Evolutionary conservation across 2,888 invertebrate species (phyloP), one percentile per base, ranked within the genome.

Genomic region (Synanthedon andrenaeformis): DNA sequence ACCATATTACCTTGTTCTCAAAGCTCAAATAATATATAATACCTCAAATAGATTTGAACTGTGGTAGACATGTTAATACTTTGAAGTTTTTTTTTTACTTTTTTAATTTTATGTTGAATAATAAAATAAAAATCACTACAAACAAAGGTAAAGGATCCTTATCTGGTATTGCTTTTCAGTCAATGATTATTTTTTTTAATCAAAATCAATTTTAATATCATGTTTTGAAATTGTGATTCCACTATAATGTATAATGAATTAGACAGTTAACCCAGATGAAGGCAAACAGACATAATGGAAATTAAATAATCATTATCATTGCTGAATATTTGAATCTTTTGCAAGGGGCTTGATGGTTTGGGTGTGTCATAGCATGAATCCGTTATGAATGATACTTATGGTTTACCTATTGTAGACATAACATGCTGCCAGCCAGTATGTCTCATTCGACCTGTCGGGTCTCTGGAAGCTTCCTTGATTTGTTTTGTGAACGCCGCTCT

Each of bases 351-450:
- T 35, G 35, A 10, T 35, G 10, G 35, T 28, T 28, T 28, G 28
- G 28, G 28, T 35, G 2, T 35, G 35, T 35, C 70, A 69, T 71
- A 84, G 83, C 84, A 66, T 70, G 71, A 66, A 61, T 81, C 82
- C 82, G 79, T 77, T 82, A 84, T 85, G 86, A 84, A 86, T 86
- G 86, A 82, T 85, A 86, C 87, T 83, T 85, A 85, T 82, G 81
- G 82, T 85, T 87, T 87, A 87, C 87, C 87, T 87, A 87, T 82
- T 79, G 67, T 67, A 69, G 75, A 78, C 80, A 81, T 74, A 74
- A 79, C 84, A 85, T 82, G 85, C 81, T 72, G 79, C 78, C 79
- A 74, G 80, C 86, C 84, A 75, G 76, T 74, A 79, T 79, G 78
- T 80, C 84, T 78, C 72, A 72, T 80, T 79, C 67, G 79, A 83